Evolutionary conservation across 2,888 invertebrate genomes (phyloP), one percentile per base, ranked within the genome.

Genomic region (Melipona beecheii): DNA sequence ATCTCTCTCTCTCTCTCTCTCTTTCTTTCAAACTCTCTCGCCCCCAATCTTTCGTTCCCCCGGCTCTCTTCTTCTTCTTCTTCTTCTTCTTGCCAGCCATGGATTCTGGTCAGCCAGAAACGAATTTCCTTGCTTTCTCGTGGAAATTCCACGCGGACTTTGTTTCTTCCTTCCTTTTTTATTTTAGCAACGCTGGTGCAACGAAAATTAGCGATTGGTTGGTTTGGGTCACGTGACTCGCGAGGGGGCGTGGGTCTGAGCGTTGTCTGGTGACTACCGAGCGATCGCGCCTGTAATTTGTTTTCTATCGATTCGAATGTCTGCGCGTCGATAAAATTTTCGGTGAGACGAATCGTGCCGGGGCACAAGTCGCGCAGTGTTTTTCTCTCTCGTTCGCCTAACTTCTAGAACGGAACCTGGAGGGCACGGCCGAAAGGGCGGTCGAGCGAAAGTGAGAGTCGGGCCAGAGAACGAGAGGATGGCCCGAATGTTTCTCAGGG

Each of bases 401-500:
- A 81, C 76, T 80, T 78, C 69, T 78, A 66, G 74, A 64, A 43
- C 43, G 43, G 43, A 43, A 43, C 43, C 43, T 43, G 43, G 43
- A 43, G 43, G 43, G 9, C 43, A 36, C 36, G 36, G 9, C 36
- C 9, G 43, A 43, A 43, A 43, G 43, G 86, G 70, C 78, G 81
- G 79, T 82, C 82, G 71, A 71, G 84, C 71, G 83, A 87, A 78
- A 83, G 78, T 74, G 65, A 83, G 81, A 79, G 88, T 73, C 68
- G 81, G 27, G 21, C 19, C 52, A 21, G 52, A 52, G 64, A 43
- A 43, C 74, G 69, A 43, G 78, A 86, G 80, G 77, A 86, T 83
- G 85, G 91, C 85, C 87, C 56, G 90, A 79, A 92, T 93, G 93
- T 93, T 94, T 94, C 94, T 94, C 94, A 94, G 94, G 94, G 90